Percentiles rank a stretch among this genome's conserved stretches.
Conservation (phyloP, 2,888 invertebrate genomes). For the Xestia sexstrigata region DNA sequence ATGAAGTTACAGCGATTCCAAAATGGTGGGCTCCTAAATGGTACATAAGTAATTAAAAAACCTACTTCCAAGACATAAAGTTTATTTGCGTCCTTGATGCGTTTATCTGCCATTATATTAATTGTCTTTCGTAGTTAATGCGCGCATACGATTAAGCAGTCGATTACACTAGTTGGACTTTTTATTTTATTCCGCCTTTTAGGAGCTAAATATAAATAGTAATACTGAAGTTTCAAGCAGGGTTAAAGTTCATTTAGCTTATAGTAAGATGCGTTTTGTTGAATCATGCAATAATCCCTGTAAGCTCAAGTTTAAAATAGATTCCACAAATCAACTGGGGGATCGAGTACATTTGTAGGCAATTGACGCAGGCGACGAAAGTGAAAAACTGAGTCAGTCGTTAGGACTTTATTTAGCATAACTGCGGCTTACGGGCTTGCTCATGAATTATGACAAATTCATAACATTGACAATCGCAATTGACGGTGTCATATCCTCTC, state of each 20-base stretch:
- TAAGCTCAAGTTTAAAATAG: constrained; percentile 49
- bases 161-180: constrained; percentile 5
- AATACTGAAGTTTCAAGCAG: constrained; percentile 9
- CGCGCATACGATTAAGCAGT: constrained; percentile 44
- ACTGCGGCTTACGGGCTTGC: constrained; percentile 12
- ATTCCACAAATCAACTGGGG: constrained; percentile 39
- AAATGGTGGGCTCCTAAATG: constrained; percentile 4
- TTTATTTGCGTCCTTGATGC: constrained; percentile 29
- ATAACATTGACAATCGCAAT: constrained; percentile 56
- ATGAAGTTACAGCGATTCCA: background rate
- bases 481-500: constrained; percentile 48
- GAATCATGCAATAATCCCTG: constrained; percentile 46
- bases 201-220: constrained; percentile 18
- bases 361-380: constrained; percentile 50
- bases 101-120: constrained; percentile 34
- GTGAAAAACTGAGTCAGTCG: constrained; percentile 51
- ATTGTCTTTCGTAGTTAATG: constrained; percentile 27
- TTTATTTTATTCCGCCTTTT: constrained; percentile 22
- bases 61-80: constrained; percentile 3
- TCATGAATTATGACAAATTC: constrained; percentile 51
- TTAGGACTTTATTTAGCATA: constrained; percentile 38
- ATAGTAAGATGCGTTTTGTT: constrained; percentile 18
- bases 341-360: constrained; percentile 31
- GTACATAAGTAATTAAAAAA: constrained; percentile 11
- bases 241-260: constrained; percentile 13